Percentiles rank a stretch among this genome's conserved stretches.
Evolutionary conservation across 23 tunicate genomes (phyloP).

Genomic region (Aplidium turbinatum): DNA sequence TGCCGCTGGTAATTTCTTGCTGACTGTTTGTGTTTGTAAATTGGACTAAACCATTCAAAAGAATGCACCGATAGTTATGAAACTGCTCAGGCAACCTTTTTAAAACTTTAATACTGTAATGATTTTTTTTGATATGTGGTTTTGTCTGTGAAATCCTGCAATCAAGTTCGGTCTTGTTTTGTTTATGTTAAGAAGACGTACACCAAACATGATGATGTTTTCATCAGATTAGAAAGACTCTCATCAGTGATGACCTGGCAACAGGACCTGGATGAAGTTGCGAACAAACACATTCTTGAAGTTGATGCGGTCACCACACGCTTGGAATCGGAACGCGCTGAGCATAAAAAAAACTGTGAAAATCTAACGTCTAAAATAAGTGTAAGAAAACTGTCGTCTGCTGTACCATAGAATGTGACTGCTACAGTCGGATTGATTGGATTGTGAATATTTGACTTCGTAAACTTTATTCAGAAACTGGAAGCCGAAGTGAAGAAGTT

Average conservation of each 20-base stretch:
- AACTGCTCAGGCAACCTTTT: background rate
- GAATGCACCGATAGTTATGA: background rate
- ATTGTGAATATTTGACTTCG: background rate
- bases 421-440: background rate
- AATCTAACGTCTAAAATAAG: conserved; percentile 20
- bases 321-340: background rate
- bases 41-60: background rate
- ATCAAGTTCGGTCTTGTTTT: background rate
- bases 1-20: too few relatives aligned
- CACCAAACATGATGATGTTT: background rate
- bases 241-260: conserved; percentile 36
- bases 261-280: conserved; percentile 7
- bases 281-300: background rate
- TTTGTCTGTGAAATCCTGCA: too few relatives aligned
- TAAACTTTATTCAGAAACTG: conserved; percentile 20
- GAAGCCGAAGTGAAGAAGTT: conserved; percentile 23
- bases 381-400: conserved; percentile 13
- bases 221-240: conserved; percentile 34
- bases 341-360: conserved; percentile 1
- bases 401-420: background rate
- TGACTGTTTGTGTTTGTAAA: too few relatives aligned
- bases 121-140: too few relatives aligned
- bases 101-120: background rate
- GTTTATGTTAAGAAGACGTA: background rate
- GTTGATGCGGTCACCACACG: conserved; percentile 8